These are phyloP conservation scores for Andrena cerasifolii DNA, from an alignment of 1,140 invertebrate species.

Conservation along the genomic window DNA sequence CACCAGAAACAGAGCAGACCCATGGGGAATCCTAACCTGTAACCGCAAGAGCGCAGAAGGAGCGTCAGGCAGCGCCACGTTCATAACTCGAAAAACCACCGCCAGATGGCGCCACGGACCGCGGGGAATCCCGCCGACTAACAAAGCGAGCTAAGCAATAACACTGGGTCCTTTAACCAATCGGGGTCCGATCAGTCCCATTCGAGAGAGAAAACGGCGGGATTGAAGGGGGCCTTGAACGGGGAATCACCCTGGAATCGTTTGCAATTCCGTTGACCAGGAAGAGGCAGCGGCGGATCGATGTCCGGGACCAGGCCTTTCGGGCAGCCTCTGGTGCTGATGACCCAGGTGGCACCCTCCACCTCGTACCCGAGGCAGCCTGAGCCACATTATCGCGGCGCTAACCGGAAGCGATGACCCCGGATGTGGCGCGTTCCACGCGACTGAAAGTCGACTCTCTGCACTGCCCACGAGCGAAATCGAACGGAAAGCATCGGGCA, in stretches of 20 bases:
- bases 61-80: too few relatives aligned
- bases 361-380: slow-evolving; percentile 73
- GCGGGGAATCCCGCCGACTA: background rate
- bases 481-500: background rate
- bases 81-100: too few relatives aligned
- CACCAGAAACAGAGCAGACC: background rate
- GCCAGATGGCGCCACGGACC: too few relatives aligned
- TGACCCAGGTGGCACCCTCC: slow-evolving; percentile 76
- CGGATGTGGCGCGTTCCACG: background rate
- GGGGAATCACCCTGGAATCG: slow-evolving; percentile 40
- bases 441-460: slow-evolving; percentile 1
- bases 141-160: background rate
- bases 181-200: background rate
- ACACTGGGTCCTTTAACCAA: background rate
- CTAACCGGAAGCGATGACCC: slow-evolving; percentile 74
- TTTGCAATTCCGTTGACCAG: slow-evolving; percentile 73
- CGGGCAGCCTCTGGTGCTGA: slow-evolving; percentile 88
- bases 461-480: background rate
- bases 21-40: background rate
- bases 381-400: slow-evolving; percentile 45
- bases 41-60: background rate
- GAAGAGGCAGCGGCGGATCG: slow-evolving; percentile 75
- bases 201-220: slow-evolving; percentile 24
- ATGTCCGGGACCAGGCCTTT: slow-evolving; percentile 87
- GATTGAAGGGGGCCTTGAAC: background rate